phyloP scores from a whole-genome alignment of 2,113 vertebrate species.

The Narcine bancroftii region DNA sequence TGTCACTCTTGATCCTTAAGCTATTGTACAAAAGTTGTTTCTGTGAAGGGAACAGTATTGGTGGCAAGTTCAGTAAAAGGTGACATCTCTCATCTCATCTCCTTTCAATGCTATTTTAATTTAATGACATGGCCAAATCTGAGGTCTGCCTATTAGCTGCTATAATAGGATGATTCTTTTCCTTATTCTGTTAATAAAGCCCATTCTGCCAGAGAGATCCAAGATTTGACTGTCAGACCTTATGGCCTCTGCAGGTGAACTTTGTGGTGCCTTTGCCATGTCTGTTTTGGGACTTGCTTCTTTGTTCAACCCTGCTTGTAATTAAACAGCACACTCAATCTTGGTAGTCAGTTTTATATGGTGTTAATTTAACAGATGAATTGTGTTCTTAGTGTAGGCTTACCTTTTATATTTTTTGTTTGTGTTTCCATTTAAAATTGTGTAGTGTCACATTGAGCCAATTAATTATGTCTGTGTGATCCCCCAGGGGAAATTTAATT shows the following conservation, averaged over 20 bases:
- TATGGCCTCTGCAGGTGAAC: neutral
- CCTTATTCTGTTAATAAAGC: neutral
- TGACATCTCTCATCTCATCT: neutral
- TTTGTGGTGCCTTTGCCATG: neutral
- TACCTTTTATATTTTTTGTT: neutral
- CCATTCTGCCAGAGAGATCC: neutral
- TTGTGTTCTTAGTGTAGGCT: neutral
- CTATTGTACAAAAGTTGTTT: neutral
- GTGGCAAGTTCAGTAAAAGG: neutral
- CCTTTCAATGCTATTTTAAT: neutral
- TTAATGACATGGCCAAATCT: neutral
- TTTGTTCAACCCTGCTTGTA: neutral
- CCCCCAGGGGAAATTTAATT: constrained; percentile 24
- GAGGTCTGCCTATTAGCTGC: neutral
- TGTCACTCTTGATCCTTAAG: neutral
- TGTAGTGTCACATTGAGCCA: neutral
- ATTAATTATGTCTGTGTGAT: constrained; percentile 10
- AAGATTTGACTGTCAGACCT: neutral
- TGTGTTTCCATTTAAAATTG: neutral
- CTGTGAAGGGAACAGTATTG: neutral
- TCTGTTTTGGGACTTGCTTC: neutral
- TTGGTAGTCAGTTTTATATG: neutral
- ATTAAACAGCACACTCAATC: neutral
- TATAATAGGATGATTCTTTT: neutral
- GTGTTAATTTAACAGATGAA: neutral